These are phyloP conservation scores for Catamblyrhynchus diadema DNA, from an alignment of 2,797 vertebrate species.

Conservation along the genomic window DNA sequence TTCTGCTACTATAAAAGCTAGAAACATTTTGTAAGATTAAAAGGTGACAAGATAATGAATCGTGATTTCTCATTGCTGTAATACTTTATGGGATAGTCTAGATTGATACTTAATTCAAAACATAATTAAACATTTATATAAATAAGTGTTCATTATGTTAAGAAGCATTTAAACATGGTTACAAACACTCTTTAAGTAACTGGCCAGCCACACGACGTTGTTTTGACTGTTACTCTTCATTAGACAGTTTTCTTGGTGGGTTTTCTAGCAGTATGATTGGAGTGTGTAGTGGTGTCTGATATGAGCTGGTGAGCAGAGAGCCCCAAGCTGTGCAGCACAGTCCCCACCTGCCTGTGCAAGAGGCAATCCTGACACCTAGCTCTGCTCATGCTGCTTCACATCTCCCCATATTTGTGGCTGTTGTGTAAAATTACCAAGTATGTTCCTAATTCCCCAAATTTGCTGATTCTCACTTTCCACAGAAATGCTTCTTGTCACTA, in stretches of 20 bases:
- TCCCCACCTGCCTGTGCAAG: not conserved
- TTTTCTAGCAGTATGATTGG: not conserved
- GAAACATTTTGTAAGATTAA: not conserved
- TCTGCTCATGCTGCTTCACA: not conserved
- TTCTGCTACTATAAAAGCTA: not conserved
- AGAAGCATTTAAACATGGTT: not conserved
- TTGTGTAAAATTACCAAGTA: not conserved
- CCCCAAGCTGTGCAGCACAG: not conserved
- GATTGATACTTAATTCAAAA: not conserved
- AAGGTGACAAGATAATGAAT: not conserved
- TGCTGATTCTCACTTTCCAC: not conserved
- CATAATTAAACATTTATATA: not conserved
- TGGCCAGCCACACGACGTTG: not conserved
- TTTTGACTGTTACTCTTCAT: not conserved
- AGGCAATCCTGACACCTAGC: not conserved
- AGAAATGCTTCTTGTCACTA: not conserved
- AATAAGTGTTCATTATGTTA: not conserved
- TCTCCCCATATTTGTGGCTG: not conserved
- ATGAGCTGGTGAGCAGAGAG: not conserved
- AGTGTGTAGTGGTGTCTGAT: not conserved
- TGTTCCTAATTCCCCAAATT: not conserved
- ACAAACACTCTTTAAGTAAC: not conserved
- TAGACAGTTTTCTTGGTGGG: not conserved
- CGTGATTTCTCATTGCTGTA: not conserved
- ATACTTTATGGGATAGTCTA: not conserved